A percentile compares a stretch with the other conserved stretches of the same genome.
These are phyloP conservation scores for Aptenodytes forsteri DNA, from an alignment of 2,113 vertebrate genomes.

Conservation along the genomic window DNA sequence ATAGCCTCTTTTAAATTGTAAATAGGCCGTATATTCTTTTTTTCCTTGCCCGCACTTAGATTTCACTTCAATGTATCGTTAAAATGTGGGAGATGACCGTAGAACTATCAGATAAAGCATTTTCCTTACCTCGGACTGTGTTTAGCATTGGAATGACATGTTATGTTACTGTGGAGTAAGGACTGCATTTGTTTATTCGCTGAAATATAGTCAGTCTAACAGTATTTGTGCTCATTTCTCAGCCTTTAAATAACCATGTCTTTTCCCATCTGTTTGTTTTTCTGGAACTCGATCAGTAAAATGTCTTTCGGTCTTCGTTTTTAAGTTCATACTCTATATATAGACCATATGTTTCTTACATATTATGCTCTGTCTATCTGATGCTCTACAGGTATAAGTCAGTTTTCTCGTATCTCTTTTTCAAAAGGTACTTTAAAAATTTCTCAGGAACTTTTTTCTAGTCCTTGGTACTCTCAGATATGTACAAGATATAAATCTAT, in stretches of 20 bases:
- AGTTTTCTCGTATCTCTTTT: neutral
- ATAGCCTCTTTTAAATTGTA: neutral
- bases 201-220: neutral
- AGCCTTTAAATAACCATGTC: neutral
- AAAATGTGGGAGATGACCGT: neutral
- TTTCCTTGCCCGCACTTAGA: neutral
- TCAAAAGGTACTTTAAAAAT: neutral
- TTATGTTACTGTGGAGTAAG: neutral
- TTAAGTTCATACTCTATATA: neutral
- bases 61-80: neutral
- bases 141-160: neutral
- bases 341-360: neutral
- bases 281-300: neutral
- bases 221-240: neutral
- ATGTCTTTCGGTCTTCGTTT: neutral
- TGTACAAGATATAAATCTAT: neutral
- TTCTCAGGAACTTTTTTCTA: neutral
- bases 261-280: constrained; percentile 7
- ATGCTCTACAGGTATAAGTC: neutral
- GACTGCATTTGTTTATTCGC: neutral
- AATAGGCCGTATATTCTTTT: neutral
- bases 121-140: neutral
- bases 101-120: neutral
- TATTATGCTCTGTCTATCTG: neutral
- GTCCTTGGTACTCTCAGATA: neutral